Conservation (phyloP, 2,888 invertebrate species). For the Andrena trimmerana region DNA sequence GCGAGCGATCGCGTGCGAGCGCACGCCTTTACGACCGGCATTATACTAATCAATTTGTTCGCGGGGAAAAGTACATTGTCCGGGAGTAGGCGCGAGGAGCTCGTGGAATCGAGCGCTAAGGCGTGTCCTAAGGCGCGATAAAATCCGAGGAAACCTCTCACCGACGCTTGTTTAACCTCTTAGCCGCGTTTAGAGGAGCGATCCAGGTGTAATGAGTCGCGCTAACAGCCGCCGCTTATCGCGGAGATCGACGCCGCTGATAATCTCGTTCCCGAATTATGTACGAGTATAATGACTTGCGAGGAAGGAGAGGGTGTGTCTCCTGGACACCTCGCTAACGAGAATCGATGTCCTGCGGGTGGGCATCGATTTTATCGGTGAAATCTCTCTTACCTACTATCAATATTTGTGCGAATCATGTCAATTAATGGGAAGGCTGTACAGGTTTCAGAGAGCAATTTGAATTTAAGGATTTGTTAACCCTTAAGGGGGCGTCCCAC, state of each 20-base stretch:
- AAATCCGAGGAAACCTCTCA: conserved; percentile 66
- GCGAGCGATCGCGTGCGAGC: conserved; percentile 35
- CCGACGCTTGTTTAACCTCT: conserved; percentile 66
- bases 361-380: not conserved
- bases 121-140: conserved; percentile 64
- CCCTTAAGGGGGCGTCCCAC: no score
- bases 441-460: no score
- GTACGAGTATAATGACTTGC: conserved; percentile 2
- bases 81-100: conserved; percentile 45
- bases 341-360: conserved; percentile 27
- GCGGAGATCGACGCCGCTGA: conserved; percentile 41
- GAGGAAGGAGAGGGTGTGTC: conserved; percentile 15
- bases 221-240: conserved; percentile 54
- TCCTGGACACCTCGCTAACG: conserved; percentile 27
- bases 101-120: conserved; percentile 58
- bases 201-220: conserved; percentile 58
- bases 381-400: not conserved
- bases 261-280: conserved; percentile 44
- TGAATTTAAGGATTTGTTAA: no score
- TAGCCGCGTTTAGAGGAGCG: conserved; percentile 34
- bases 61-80: conserved; percentile 62
- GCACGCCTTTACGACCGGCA: conserved; percentile 23
- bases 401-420: no score
- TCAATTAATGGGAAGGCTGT: no score
- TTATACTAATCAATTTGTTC: conserved; percentile 67